phyloP scores from a whole-genome alignment of 2,888 invertebrate genomes.

The Gnatocerus cornutus region DNA sequence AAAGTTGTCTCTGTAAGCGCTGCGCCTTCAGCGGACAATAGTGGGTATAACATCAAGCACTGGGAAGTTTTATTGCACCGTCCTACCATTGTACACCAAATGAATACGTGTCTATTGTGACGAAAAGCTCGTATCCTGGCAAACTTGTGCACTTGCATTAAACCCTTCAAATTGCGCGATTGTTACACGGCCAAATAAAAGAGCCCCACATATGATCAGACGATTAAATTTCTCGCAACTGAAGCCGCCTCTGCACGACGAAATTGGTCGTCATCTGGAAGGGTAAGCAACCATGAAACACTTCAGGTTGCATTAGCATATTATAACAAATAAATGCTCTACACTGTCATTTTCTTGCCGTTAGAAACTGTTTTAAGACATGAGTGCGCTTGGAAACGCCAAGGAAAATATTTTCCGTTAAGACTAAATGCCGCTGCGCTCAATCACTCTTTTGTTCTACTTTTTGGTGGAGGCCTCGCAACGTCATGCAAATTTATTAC shows the following conservation, averaged over 20 bases:
- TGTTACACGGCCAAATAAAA: too few species aligned
- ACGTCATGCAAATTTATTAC: too few species aligned
- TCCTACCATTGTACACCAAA: neutral
- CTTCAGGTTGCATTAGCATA: too few species aligned
- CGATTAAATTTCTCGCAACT: too few species aligned
- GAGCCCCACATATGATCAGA: too few species aligned
- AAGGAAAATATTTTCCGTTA: neutral
- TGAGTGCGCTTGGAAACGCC: too few species aligned
- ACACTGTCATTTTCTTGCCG: constrained; percentile 1
- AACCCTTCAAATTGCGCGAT: too few species aligned
- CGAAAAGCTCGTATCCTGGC: constrained; percentile 7
- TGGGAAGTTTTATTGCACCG: constrained; percentile 22
- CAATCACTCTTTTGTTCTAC: neutral
- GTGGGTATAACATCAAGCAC: constrained; percentile 18
- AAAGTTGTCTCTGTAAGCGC: constrained; percentile 24
- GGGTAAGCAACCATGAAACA: neutral
- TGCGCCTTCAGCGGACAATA: constrained; percentile 21
- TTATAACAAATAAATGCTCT: neutral
- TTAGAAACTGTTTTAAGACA: neutral
- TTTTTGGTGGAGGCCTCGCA: neutral
- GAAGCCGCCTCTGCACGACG: neutral
- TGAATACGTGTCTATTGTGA: constrained; percentile 8
- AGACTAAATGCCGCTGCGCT: neutral
- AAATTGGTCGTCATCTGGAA: neutral
- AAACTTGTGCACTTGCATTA: too few species aligned